Percentiles rank a stretch among this genome's conserved stretches.
Conservation (phyloP, 2,797 vertebrate species). For the Myripristis murdjan region DNA sequence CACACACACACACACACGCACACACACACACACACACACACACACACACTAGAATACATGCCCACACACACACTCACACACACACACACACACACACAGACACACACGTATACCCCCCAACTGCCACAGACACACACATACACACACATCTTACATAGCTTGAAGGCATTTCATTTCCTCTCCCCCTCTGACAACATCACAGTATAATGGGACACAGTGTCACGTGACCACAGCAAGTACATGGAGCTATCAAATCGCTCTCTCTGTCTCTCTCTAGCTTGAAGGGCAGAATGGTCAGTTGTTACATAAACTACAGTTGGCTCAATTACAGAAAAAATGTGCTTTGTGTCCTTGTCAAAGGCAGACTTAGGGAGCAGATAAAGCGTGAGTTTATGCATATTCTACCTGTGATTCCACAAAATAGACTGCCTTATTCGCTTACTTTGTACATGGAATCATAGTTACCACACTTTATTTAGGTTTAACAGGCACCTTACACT, state of each 20-base stretch:
- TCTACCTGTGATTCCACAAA: slow-evolving; percentile 48
- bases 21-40: slow-evolving; percentile 13
- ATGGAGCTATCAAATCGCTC: slow-evolving; percentile 72
- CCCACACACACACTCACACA: slow-evolving; percentile 18
- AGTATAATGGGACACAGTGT: slow-evolving; percentile 81
- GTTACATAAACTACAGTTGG: slow-evolving; percentile 77
- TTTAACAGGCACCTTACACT: neutral
- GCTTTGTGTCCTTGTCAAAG: slow-evolving; percentile 74
- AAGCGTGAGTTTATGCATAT: slow-evolving; percentile 44
- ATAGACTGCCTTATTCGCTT: slow-evolving; percentile 25
- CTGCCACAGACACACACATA: slow-evolving; percentile 4
- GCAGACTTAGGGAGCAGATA: slow-evolving; percentile 58
- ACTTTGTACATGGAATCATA: neutral
- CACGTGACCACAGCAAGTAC: slow-evolving; percentile 78
- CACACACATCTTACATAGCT: slow-evolving; percentile 51
- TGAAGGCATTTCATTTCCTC: slow-evolving; percentile 82
- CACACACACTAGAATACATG: too few species aligned
- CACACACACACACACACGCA: slow-evolving; percentile 6
- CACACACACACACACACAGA: slow-evolving; percentile 17
- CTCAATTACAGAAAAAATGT: slow-evolving; percentile 78
- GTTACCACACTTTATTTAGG: neutral
- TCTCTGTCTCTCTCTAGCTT: slow-evolving; percentile 53
- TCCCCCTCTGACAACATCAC: slow-evolving; percentile 82
- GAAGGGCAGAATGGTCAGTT: slow-evolving; percentile 78
- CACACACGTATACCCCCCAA: slow-evolving; percentile 29